Percentiles rank a stretch among this genome's conserved stretches.
These are phyloP conservation scores for Synergus japonicus DNA, from an alignment of 2,888 invertebrate genomes.

Conservation along the genomic window DNA sequence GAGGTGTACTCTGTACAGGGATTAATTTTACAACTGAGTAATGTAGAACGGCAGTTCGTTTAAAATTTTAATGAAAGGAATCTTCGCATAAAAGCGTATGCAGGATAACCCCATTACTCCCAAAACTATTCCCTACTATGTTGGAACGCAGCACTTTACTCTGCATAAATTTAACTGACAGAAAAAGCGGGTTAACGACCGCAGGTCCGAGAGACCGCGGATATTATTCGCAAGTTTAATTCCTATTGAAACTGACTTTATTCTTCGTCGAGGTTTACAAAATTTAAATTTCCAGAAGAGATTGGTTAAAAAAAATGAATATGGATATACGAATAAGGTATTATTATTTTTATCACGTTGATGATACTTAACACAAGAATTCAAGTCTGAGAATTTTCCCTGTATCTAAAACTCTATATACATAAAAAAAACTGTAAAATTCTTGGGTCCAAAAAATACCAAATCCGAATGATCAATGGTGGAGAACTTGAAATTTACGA, in stretches of 20 bases:
- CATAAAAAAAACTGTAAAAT: neutral
- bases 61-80: conserved; percentile 61
- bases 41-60: conserved; percentile 54
- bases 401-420: neutral
- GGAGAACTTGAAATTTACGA: conserved; percentile 31
- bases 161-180: conserved; percentile 47
- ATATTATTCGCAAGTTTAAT: conserved; percentile 15
- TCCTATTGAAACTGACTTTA: neutral
- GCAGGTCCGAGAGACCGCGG: neutral
- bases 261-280: neutral
- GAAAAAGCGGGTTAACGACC: conserved; percentile 42
- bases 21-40: conserved; percentile 57
- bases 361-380: no score
- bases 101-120: conserved; percentile 59
- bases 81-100: conserved; percentile 56
- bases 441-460: neutral
- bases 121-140: conserved; percentile 48
- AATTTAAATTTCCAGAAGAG: neutral
- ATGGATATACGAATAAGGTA: no score
- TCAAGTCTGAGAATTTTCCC: neutral
- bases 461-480: conserved; percentile 22
- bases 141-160: conserved; percentile 44
- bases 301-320: neutral
- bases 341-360: no score
- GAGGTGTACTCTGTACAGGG: conserved; percentile 16